Evolutionary conservation across 2,888 invertebrate species (phyloP), one percentile per base, ranked within the genome.

Genomic region (Cataglyphis cursor): DNA sequence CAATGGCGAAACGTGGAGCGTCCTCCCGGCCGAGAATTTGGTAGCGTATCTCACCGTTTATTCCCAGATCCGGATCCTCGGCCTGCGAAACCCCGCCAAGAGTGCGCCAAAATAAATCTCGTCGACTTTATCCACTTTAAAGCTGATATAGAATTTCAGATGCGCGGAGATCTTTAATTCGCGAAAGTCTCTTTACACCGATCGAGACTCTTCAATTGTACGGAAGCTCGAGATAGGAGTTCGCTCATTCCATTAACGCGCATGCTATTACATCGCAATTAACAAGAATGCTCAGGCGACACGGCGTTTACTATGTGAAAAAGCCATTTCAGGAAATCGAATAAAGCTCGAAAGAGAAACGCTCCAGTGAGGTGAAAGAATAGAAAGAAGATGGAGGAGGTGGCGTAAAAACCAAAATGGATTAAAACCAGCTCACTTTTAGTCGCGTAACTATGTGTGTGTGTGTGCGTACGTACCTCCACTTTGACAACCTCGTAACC

Each of bases 401-500:
- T 62, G 57, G 31, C 31, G 48, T 10, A 76, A 84, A 81, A 70
- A 83, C 35, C 72, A 76, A 88, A 84, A 88, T 81, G 66, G 85
- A 87, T 90, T 84, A 84, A 84, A 76, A 64, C 68, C 41, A 70
- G 51, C 72, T 81, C 59, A 65, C 84, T 86, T 78, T 72, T 74
- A 73, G 73, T 38, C 35, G n/a, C 54, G 6, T 12, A 9, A n/a
- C 10, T 12, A 9, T 18, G 24, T 24, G 31, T 48, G 68, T 41
- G 21, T 44, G n/a, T 51, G 8, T 0, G 5, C 6, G 48, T 44
- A 89, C 93, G 91, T 94, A 97, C 97, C 95, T 96, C 96, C 24
- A 98, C 96, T 92, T 96, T 96, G 66, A 98, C 96, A 76, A 98
- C 97, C 93, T 97, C 97, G 93, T 97, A 97, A 0, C 98, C 98